Evolutionary conservation across 2,797 vertebrate species (phyloP).

Genomic region (Loriculus beryllinus): DNA sequence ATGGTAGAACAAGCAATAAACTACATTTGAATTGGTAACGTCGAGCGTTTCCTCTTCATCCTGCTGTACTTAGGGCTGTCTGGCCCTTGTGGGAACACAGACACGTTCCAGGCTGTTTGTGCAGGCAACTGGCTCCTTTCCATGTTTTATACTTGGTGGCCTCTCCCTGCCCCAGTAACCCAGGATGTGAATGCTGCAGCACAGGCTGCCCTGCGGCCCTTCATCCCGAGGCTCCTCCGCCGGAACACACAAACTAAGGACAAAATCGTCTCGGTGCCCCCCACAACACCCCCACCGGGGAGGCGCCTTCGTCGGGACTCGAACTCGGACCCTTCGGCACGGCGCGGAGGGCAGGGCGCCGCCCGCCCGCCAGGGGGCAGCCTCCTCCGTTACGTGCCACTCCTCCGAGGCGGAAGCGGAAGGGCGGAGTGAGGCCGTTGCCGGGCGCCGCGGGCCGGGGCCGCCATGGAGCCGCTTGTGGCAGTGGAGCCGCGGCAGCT

Average conservation of each 20-base stretch:
- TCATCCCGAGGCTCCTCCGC: rapidly evolving
- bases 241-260: rapidly evolving
- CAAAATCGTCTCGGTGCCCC: not conserved
- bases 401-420: not conserved
- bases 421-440: rapidly evolving
- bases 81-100: not conserved
- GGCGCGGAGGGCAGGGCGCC: rapidly evolving
- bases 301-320: not conserved
- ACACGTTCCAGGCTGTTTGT: rapidly evolving
- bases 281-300: rapidly evolving
- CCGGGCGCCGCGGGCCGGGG: rapidly evolving
- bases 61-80: too few relatives aligned
- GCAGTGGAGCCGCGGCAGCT: slow-evolving; percentile 62
- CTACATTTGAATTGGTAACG: not conserved
- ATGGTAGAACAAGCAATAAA: not conserved
- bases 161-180: not conserved
- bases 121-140: rapidly evolving
- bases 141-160: rapidly evolving
- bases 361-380: not conserved
- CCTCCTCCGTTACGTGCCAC: too few relatives aligned
- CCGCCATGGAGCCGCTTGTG: rapidly evolving
- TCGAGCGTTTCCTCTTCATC: not conserved
- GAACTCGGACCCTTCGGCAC: rapidly evolving
- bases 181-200: rapidly evolving
- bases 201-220: not conserved